Base-by-base conservation (phyloP, 1,140 invertebrate genomes). In the Macrobrachium rosenbergii region DNA sequence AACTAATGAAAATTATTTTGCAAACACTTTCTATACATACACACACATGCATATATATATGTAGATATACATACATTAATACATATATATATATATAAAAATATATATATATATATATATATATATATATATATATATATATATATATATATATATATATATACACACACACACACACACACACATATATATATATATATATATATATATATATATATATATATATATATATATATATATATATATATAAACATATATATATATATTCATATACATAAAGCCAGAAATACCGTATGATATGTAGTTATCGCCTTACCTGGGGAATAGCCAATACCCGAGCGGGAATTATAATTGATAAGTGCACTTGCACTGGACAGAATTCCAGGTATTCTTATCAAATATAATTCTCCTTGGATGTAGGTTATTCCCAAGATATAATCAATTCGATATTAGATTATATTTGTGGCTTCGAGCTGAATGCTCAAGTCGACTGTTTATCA, bases 41-140 rank as follows among this genome's bases (percentile, higher is more conserved):
- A 21, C 2, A 69, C 5, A 8, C 10, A 67, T 14, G 8, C 10
- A 67, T 85, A n/a, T 21, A 23, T 37, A 52, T 63, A 37, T 60
- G 14, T 60, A 77, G 3, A 52, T 52, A 58, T 37, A 62, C 10
- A 62, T 37, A 52, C 8, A 77, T 37, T 5, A 3, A 58, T 59
- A 3, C 8, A 62, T 79, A 37, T 62, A 64, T 64, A 79, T 58
- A 79, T 72, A 64, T 64, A n/a, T n/a, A 82, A n/a, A 45, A 2
- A 45, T 64, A 82, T 72, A 62, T 62, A 62, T 43, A 59, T 62
- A 82, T 45, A 82, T 59, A 28, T 82, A 37, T 67, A 17, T 52
- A n/a, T 82, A 43, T 59, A n/a, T 62, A 8, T 23, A 82, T 45
- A 72, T 72, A 82, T 67, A 67, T 59, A n/a, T 37, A 52, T 43